Percentiles rank a stretch among this genome's conserved stretches.
Evolutionary conservation across 2,797 vertebrate genomes (phyloP).

Genomic region (Micropoecilia bifurca): DNA sequence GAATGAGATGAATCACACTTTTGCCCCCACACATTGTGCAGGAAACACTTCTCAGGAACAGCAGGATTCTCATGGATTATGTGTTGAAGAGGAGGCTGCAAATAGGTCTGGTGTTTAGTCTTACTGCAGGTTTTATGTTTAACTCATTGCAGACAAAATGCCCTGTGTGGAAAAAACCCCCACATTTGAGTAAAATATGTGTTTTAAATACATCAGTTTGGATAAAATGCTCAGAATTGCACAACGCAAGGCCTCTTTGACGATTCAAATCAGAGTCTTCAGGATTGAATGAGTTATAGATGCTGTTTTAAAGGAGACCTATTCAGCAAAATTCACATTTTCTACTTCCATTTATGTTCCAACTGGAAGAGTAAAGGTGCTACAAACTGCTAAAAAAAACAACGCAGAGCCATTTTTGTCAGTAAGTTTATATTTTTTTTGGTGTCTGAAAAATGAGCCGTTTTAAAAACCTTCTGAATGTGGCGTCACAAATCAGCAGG

Average conservation of each 20-base stretch:
- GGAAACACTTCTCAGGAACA: constrained; percentile 36
- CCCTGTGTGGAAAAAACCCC: background rate
- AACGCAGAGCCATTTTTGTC: too few relatives aligned
- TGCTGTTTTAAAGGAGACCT: background rate
- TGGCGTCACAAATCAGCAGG: too few relatives aligned
- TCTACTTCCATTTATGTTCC: too few relatives aligned
- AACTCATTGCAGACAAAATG: constrained; percentile 10
- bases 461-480: too few relatives aligned
- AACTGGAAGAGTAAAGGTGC: too few relatives aligned
- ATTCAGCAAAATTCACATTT: too few relatives aligned
- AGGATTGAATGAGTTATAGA: background rate
- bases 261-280: constrained; percentile 1
- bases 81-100: constrained; percentile 41
- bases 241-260: background rate
- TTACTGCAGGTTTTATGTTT: constrained; percentile 3
- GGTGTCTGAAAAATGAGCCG: too few relatives aligned
- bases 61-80: constrained; percentile 43
- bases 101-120: constrained; percentile 45
- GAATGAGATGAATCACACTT: constrained; percentile 36
- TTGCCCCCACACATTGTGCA: constrained; percentile 39
- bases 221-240: background rate
- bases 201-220: background rate
- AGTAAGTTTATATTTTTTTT: too few relatives aligned
- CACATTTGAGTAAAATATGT: background rate
- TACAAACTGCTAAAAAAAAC: too few relatives aligned